Conservation (phyloP, 2,797 vertebrate genomes). For the Cryptoblepharus egeriae region DNA sequence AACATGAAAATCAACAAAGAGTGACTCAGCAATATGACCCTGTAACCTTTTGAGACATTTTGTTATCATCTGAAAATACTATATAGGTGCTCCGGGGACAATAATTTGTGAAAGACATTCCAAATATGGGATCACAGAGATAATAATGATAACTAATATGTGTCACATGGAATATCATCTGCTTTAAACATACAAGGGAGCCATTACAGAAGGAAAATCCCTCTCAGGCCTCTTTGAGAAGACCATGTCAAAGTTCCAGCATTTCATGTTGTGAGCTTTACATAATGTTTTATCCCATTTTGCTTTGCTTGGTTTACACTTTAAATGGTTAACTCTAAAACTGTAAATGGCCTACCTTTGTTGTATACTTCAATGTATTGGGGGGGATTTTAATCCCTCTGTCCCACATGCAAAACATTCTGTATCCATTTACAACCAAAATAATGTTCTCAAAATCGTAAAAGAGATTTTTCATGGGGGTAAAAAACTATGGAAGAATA, state of each 20-base stretch:
- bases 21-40: conserved; percentile 1
- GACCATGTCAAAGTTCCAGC: background rate
- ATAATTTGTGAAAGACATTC: background rate
- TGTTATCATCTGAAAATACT: background rate
- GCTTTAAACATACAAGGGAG: background rate
- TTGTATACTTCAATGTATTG: background rate
- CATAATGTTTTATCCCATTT: background rate
- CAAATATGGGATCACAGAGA: conserved; percentile 1
- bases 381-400: background rate
- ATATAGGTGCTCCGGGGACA: background rate
- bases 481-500: too few relatives aligned
- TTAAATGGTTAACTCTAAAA: background rate
- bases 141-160: background rate
- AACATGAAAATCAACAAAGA: background rate
- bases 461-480: too few relatives aligned
- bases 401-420: background rate
- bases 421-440: background rate
- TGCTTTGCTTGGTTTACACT: background rate
- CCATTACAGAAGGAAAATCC: conserved; percentile 10
- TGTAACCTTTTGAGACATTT: background rate
- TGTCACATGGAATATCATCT: background rate
- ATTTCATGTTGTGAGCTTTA: background rate
- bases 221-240: background rate
- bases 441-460: background rate
- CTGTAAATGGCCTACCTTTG: too few relatives aligned